These are phyloP conservation scores for Amiota minor DNA, from an alignment of 2,888 invertebrate genomes.

Conservation along the genomic window DNA sequence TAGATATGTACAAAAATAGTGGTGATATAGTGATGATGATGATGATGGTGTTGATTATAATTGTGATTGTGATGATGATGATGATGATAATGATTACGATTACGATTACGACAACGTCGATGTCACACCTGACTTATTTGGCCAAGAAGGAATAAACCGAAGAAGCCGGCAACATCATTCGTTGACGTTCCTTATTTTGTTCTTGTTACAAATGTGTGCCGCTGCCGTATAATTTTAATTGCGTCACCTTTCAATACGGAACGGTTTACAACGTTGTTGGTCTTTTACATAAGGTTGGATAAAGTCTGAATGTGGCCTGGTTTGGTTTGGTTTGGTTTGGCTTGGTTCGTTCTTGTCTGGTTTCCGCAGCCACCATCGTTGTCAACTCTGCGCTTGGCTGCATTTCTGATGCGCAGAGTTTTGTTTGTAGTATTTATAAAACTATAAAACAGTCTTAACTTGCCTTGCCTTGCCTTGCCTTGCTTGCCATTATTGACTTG, in stretches of 20 bases:
- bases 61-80: no score
- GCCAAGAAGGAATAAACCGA: slow-evolving; percentile 3
- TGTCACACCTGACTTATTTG: slow-evolving; percentile 1
- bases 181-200: not conserved
- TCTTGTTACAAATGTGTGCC: slow-evolving; percentile 6
- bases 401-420: slow-evolving; percentile 32
- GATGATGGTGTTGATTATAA: no score
- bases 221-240: slow-evolving; percentile 31
- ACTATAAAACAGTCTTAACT: not conserved
- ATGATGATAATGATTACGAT: not conserved
- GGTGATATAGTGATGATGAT: no score
- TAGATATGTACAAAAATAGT: no score
- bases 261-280: not conserved
- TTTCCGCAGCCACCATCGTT: slow-evolving; percentile 7
- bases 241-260: slow-evolving; percentile 16
- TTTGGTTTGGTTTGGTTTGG: no score
- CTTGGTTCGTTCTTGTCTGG: no score
- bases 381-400: slow-evolving; percentile 37
- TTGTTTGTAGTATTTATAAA: not conserved
- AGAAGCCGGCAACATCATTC: not conserved
- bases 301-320: no score
- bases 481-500: not conserved
- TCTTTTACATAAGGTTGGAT: no score
- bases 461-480: not conserved
- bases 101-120: not conserved